These are phyloP conservation scores for Acanthiza pusilla DNA, from an alignment of 2,797 vertebrate species.

Conservation along the genomic window DNA sequence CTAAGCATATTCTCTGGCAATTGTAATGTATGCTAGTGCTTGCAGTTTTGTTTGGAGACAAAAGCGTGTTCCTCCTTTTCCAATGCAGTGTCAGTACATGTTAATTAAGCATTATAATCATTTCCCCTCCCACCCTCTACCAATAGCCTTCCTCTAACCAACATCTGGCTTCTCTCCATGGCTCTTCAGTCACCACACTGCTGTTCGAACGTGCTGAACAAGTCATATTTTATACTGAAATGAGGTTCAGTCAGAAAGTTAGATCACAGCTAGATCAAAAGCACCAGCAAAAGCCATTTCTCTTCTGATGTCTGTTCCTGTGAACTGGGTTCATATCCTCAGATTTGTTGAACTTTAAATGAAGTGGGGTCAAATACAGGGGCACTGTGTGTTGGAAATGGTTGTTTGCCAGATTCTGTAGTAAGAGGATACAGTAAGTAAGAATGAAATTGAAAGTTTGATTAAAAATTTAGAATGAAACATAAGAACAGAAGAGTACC, in stretches of 20 bases:
- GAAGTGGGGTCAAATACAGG: background rate
- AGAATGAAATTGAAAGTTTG: background rate
- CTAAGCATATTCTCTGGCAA: background rate
- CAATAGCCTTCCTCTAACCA: background rate
- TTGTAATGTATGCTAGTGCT: background rate
- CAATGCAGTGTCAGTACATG: accelerated
- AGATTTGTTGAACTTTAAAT: background rate
- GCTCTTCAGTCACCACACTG: background rate
- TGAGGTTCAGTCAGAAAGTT: background rate
- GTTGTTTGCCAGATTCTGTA: background rate
- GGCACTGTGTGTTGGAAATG: background rate
- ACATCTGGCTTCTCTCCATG: background rate
- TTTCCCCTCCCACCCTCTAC: background rate
- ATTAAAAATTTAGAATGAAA: background rate
- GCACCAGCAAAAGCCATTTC: background rate
- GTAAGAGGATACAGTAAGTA: background rate
- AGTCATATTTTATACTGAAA: background rate
- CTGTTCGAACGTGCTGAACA: background rate
- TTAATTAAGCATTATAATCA: background rate
- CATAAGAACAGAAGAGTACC: background rate
- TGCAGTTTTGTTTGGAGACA: background rate
- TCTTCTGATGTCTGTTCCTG: background rate
- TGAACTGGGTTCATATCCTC: background rate
- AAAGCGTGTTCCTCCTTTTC: background rate
- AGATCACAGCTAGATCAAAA: background rate